These are phyloP conservation scores for Sebastes minor DNA, from an alignment of 2,797 vertebrate genomes.

Conservation along the genomic window DNA sequence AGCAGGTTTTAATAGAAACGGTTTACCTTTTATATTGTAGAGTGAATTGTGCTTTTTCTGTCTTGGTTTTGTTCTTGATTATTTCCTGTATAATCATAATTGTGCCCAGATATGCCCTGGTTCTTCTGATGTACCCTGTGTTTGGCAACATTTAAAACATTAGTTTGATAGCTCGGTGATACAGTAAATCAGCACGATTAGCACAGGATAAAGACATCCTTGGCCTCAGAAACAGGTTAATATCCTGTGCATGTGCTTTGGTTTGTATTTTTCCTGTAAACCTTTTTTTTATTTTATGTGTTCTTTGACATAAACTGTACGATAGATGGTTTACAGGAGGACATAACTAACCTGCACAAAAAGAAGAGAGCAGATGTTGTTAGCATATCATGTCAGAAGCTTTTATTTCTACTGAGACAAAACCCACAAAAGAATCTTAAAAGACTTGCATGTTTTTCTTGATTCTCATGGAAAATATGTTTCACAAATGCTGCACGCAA, in stretches of 20 bases:
- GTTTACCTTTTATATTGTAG: background rate
- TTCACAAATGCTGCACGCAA: background rate
- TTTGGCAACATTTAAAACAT: constrained; percentile 21
- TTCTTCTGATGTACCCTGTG: constrained; percentile 5
- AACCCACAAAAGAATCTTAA: constrained; percentile 13
- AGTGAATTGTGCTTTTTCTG: background rate
- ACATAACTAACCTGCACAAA: constrained; percentile 19
- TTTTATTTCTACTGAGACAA: constrained; percentile 28
- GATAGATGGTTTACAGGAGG: constrained; percentile 18
- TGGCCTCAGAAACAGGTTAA: constrained; percentile 31
- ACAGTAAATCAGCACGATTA: constrained; percentile 47
- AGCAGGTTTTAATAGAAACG: constrained; percentile 7
- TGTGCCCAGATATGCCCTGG: constrained; percentile 25
- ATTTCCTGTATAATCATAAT: constrained; percentile 17
- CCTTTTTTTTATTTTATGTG: constrained; percentile 23
- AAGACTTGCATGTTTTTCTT: background rate
- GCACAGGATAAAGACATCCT: constrained; percentile 26
- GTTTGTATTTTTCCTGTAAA: constrained; percentile 42
- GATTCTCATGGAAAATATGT: constrained; percentile 36
- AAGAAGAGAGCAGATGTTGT: constrained; percentile 15
- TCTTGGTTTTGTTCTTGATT: constrained; percentile 15
- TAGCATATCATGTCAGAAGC: constrained; percentile 21
- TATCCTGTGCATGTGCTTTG: constrained; percentile 40
- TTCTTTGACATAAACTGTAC: constrained; percentile 38
- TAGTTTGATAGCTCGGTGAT: constrained; percentile 12